Evolutionary conservation across 2,113 vertebrate species (phyloP), one percentile per base, ranked within the genome.

Genomic region (Carassius gibelio): DNA sequence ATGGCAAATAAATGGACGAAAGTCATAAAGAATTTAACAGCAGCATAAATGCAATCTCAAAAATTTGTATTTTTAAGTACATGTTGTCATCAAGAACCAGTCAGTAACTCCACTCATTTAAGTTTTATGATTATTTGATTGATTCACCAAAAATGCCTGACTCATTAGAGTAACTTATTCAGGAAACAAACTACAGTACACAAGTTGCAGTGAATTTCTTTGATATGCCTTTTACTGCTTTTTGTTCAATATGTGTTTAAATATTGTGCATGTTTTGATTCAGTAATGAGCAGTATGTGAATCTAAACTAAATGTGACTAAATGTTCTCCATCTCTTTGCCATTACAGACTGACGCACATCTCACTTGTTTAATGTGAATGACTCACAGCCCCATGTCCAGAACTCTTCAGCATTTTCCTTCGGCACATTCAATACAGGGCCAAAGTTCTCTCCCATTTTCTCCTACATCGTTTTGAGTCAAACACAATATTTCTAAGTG

Each of bases 261-360:
- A 77, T 19, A 72, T 72, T 42, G 4, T 72, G 36, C 36, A 36
- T 42, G 42, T 42, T 64, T 66, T 4, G 45, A 81, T 82, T 66
- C 34, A 68, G 34, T 85, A 85, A 88, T 75, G 80, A 78, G 55
- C 80, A 74, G 30, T 61, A 59, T 75, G 79, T 8, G 42, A 52
- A 17, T 78, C 61, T 88, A 74, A 83, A n/a, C 85, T 30, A 30
- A 30, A 30, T 30, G 30, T 30, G 30, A 30, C 21, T 52, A 76
- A 80, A 75, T 81, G 57, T 64, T 84, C 38, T 50, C 84, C 85
- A 88, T 88, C 59, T 64, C 66, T 48, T 10, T 55, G 61, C 59
- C 80, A 75, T 75, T 75, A 77, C 77, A 80, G 72, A 87, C 82
- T 86, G 86, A 86, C 88, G 81, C 86, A 87, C 42, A 72, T 89